Percentiles rank a stretch among this genome's conserved stretches.
These are phyloP conservation scores for Nestor notabilis DNA, from an alignment of 2,113 vertebrate genomes.

Conservation along the genomic window DNA sequence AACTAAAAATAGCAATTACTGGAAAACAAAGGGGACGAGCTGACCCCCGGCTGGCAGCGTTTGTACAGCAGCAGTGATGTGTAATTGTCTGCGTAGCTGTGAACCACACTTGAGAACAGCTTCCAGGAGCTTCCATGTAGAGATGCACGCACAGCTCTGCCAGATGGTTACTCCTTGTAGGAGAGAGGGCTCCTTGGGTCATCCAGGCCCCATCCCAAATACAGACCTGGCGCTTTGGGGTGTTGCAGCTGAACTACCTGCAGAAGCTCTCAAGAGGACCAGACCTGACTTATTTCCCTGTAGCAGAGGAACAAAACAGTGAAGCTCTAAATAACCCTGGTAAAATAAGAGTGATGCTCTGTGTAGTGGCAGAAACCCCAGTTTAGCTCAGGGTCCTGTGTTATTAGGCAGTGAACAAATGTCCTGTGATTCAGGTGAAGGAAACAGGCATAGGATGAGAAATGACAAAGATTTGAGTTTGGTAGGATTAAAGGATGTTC, in stretches of 20 bases:
- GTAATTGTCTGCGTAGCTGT: slow-evolving; percentile 6
- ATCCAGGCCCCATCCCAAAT: not conserved
- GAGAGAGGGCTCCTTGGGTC: not conserved
- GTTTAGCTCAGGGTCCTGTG: not conserved
- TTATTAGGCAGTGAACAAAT: not conserved
- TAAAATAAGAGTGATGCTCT: not conserved
- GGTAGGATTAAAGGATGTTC: not conserved
- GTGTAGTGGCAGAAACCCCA: not conserved
- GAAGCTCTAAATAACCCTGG: not conserved
- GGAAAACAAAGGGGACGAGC: slow-evolving; percentile 58
- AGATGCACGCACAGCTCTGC: not conserved
- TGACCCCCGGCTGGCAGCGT: not conserved
- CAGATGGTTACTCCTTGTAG: not conserved
- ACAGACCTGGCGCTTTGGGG: not conserved
- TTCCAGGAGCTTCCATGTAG: not conserved
- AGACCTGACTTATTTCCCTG: not conserved
- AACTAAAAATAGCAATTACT: slow-evolving; percentile 38
- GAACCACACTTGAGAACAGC: not conserved
- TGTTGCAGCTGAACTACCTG: not conserved
- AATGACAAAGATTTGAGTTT: not conserved
- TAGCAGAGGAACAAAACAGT: not conserved
- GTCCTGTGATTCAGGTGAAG: not conserved
- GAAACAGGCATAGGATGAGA: not conserved
- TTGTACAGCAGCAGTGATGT: not conserved
- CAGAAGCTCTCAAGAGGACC: not conserved